A percentile compares a stretch with the other conserved stretches of the same genome.
phyloP scores from a whole-genome alignment of 2,888 invertebrate genomes.

The Cephus runcator region DNA sequence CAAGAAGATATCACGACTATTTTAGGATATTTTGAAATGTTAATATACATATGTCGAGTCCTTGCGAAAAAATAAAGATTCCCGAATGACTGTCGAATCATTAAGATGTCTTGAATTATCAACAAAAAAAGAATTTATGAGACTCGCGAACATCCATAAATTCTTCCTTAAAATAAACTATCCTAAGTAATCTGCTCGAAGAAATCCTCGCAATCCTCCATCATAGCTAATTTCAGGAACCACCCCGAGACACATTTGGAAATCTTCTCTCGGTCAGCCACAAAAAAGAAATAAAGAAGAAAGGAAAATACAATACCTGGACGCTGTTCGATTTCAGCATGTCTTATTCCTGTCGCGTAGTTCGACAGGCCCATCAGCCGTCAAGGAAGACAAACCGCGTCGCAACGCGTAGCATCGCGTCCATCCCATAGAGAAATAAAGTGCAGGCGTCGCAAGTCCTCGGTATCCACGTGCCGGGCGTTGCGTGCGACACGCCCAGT shows the following conservation, averaged over 20 bases:
- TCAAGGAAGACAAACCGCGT: not conserved
- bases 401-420: not conserved
- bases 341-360: not conserved
- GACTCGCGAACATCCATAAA: not conserved
- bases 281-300: not conserved
- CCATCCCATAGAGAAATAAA: not conserved
- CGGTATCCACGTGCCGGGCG: slow-evolving; percentile 52
- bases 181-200: not conserved
- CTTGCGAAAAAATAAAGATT: not conserved
- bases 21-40: not conserved
- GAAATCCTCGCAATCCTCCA: not conserved
- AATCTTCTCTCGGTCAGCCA: not conserved
- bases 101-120: not conserved
- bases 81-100: not conserved
- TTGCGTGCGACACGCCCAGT: slow-evolving; percentile 56
- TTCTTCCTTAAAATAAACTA: not conserved
- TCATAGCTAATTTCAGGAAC: not conserved
- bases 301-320: not conserved
- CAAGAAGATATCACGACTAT: not conserved
- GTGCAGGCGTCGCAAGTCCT: not conserved
- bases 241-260: not conserved
- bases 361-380: not conserved
- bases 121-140: not conserved
- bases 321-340: not conserved
- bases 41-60: not conserved